Base-by-base conservation (phyloP, 1,140 invertebrate species). In the Pseudomyrmex gracilis region DNA sequence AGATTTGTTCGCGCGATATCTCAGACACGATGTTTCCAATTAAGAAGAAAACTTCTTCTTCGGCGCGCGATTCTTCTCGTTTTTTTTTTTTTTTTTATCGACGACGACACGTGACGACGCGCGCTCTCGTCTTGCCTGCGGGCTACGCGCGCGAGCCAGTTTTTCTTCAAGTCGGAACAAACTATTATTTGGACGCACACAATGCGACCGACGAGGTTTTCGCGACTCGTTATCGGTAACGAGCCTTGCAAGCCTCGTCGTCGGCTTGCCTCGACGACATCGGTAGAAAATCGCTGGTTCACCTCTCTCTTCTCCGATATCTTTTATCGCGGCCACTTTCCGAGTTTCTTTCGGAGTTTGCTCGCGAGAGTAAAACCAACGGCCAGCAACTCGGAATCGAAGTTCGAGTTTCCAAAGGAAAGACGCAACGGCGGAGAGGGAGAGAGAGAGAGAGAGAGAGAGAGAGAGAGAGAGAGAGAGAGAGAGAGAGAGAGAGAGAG, bases 161-260 rank as follows among this genome's bases (percentile, higher is more conserved):
- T 68, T 63, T 47, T 77, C 63, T 20, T 63, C 49, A 8, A 5
- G 24, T 1, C 20, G 71, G n/a, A 17, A 66, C 49, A 7, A 80
- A 71, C 84, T 80, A 88, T 89, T 88, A 89, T 89, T 58, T 76
- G 17, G 34, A 24, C 17, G 9, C 57, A 89, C 57, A 89, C 87
- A 88, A 89, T 89, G 64, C 78, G 61, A 24, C 47, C 73, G 73
- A 83, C 84, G 78, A 88, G 68, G 73, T 68, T 86, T 88, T 88
- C 84, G 76, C 84, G 76, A 34, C 78, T 85, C 78, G 87, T 89
- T 89, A 89, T 89, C 87, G 84, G 68, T 88, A 88, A 89, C 86
- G 87, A 89, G 85, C 60, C 73, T 73, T n/a, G n/a, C n/a, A n/a
- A n/a, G 57, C 73, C 83, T 88, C 66, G 82, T n/a, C n/a, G 57